Evolutionary conservation across 2,888 invertebrate genomes (phyloP).

Genomic region (Nematopogon swammerdamellus): DNA sequence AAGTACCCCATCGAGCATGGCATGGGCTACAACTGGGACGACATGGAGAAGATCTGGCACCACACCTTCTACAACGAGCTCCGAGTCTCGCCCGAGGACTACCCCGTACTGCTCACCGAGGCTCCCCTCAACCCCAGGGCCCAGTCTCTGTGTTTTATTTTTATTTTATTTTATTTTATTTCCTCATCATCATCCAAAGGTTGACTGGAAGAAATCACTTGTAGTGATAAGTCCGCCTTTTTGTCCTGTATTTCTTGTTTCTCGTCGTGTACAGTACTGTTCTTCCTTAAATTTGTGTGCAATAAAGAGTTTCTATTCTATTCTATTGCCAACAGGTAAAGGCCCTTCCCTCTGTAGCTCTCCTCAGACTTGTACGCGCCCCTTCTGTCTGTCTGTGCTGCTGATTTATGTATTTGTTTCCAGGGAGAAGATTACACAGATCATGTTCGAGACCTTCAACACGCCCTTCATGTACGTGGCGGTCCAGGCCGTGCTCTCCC

Average conservation of each 20-base stretch:
- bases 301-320: too few species aligned
- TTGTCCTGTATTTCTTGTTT: too few species aligned
- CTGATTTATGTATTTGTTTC: slow-evolving; percentile 58
- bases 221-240: too few species aligned
- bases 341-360: too few species aligned
- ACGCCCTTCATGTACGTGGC: slow-evolving; percentile 84
- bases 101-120: slow-evolving; percentile 75
- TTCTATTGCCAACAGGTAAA: too few species aligned
- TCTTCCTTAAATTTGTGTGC: too few species aligned
- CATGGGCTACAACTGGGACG: slow-evolving; percentile 85
- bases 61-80: slow-evolving; percentile 82
- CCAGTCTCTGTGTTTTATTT: too few species aligned
- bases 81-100: slow-evolving; percentile 77
- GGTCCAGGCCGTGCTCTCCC: slow-evolving; percentile 78
- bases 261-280: too few species aligned
- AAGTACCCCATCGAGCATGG: too few species aligned
- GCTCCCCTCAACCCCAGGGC: slow-evolving; percentile 77
- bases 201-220: too few species aligned
- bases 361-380: slow-evolving; percentile 95
- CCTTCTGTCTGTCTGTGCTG: slow-evolving; percentile 95
- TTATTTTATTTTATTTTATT: too few species aligned
- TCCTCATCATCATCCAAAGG: too few species aligned
- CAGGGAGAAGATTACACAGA: slow-evolving; percentile 79
- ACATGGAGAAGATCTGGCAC: slow-evolving; percentile 89
- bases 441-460: slow-evolving; percentile 60